Conservation (phyloP, 2,797 vertebrate genomes). For the Sebastes minor region DNA sequence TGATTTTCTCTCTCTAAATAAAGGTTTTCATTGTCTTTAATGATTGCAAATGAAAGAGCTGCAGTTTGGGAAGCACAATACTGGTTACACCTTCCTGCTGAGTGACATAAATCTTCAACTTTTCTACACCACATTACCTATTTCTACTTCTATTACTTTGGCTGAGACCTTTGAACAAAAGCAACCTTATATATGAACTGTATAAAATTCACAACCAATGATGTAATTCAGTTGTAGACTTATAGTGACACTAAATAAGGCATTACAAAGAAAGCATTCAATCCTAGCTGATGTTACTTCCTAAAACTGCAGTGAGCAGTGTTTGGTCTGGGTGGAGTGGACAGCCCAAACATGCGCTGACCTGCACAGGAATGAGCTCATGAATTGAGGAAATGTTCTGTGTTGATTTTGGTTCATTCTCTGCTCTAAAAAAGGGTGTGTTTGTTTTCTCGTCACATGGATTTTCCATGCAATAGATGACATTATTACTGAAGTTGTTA, state of each 20-base stretch:
- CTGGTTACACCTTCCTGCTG: slow-evolving; percentile 2
- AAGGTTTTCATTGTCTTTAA: slow-evolving; percentile 26
- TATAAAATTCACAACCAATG: not conserved
- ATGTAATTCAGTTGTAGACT: not conserved
- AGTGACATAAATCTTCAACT: not conserved
- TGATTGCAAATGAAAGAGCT: slow-evolving; percentile 22
- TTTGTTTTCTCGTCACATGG: not conserved
- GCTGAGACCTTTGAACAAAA: not conserved
- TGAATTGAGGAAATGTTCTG: slow-evolving; percentile 9
- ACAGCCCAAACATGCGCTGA: slow-evolving; percentile 25
- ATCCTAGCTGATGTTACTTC: slow-evolving; percentile 14
- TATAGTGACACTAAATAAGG: not conserved
- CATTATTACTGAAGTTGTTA: not conserved
- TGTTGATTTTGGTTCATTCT: not conserved
- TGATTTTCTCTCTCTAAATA: slow-evolving; percentile 49
- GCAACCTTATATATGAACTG: not conserved
- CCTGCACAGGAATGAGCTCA: slow-evolving; percentile 37
- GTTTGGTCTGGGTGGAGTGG: slow-evolving; percentile 6
- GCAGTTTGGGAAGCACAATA: not conserved
- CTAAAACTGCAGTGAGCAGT: not conserved
- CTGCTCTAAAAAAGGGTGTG: not conserved
- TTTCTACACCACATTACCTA: too few relatives aligned
- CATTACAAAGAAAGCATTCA: not conserved
- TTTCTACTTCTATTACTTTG: not conserved
- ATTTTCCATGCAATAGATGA: not conserved